phyloP scores from a whole-genome alignment of 2,113 vertebrate species.

The Callaeas wilsoni region DNA sequence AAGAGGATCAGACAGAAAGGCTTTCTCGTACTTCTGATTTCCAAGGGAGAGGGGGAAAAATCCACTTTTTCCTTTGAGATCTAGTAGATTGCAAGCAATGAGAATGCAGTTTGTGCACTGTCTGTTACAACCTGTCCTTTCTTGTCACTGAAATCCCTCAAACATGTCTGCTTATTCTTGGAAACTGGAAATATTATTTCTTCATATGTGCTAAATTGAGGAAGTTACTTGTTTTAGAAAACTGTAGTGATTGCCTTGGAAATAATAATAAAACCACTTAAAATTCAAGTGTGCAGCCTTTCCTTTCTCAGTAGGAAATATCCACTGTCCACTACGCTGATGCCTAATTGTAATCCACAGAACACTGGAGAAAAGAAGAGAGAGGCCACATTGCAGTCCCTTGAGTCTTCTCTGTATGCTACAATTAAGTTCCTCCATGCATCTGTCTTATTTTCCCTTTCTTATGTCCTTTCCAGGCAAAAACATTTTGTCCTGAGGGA shows the following conservation, averaged over 20 bases:
- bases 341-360: not conserved
- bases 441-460: slow-evolving; percentile 18
- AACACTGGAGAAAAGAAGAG: not conserved
- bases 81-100: not conserved
- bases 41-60: not conserved
- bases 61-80: not conserved
- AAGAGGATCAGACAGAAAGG: not conserved
- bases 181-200: not conserved
- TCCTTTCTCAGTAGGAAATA: not conserved
- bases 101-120: not conserved
- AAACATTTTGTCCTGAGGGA: not conserved
- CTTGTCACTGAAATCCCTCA: not conserved
- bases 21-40: not conserved
- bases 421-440: slow-evolving; percentile 5
- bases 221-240: not conserved
- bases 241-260: not conserved
- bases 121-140: not conserved
- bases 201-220: not conserved
- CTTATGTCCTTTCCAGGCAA: not conserved
- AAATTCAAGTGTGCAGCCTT: not conserved
- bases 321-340: not conserved
- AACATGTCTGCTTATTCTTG: not conserved
- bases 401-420: not conserved
- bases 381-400: not conserved
- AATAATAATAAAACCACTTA: not conserved